These are phyloP conservation scores for Apostichopus californicus DNA, from an alignment of 35 echinoderm and acorn worm species.

Conservation along the genomic window DNA sequence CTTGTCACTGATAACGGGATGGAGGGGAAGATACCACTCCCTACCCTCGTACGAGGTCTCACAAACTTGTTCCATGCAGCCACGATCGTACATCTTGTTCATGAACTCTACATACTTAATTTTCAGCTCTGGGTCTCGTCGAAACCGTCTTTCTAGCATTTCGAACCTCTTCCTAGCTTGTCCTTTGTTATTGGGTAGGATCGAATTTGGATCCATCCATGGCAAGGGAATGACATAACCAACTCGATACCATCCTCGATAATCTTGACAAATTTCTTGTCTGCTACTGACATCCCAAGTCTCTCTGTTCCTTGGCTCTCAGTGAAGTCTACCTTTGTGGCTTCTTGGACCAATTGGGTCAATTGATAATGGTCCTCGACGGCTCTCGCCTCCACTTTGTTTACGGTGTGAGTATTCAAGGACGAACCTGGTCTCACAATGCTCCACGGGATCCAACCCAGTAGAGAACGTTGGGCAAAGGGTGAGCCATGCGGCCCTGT, in stretches of 20 bases:
- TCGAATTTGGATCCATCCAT: neutral
- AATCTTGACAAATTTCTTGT: no score
- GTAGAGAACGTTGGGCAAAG: neutral
- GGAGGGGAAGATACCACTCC: neutral
- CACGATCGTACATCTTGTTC: neutral
- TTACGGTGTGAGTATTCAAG: neutral
- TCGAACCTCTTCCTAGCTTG: neutral
- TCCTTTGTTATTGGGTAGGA: slow-evolving; percentile 36
- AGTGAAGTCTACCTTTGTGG: slow-evolving; percentile 43
- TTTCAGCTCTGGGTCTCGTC: no score
- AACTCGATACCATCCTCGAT: neutral
- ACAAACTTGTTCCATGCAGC: neutral
- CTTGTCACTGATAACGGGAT: neutral
- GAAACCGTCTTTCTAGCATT: no score
- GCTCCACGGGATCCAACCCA: slow-evolving; percentile 50
- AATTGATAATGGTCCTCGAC: slow-evolving; percentile 44
- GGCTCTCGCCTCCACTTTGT: slow-evolving; percentile 15
- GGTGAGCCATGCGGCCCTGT: slow-evolving; percentile 6
- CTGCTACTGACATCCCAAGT: no score
- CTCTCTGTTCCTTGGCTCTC: slow-evolving; percentile 25
- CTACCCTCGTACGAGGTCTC: neutral
- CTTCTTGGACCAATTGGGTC: slow-evolving; percentile 10
- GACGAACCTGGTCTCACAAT: neutral
- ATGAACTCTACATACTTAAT: neutral
- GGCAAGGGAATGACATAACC: slow-evolving; percentile 48